A percentile compares a stretch with the other conserved stretches of the same genome.
phyloP scores from a whole-genome alignment of 1,140 invertebrate genomes.

The Zelostemma sp. region DNA sequence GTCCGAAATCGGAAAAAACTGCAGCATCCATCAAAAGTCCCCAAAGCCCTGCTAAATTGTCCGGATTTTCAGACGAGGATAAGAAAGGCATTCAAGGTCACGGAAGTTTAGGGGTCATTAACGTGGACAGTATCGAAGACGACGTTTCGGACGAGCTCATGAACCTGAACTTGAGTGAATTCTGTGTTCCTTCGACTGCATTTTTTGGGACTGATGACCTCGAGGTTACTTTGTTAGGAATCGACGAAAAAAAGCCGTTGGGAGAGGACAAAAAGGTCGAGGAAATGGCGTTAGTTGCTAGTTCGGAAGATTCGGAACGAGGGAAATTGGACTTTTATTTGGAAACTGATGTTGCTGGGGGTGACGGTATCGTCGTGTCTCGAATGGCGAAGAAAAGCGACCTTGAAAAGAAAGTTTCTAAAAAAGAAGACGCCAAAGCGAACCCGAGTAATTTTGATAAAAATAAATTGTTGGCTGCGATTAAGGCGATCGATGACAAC shows the following conservation, averaged over 20 bases:
- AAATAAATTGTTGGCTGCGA: constrained; percentile 74
- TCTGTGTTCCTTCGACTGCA: too few species aligned
- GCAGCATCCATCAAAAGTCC: too few species aligned
- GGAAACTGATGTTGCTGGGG: constrained; percentile 6
- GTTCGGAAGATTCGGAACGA: not conserved
- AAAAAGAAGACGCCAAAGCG: constrained; percentile 11
- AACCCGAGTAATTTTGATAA: constrained; percentile 66
- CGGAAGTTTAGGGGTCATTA: not conserved
- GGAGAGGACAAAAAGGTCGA: not conserved
- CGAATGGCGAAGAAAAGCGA: constrained; percentile 6
- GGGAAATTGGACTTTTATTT: constrained; percentile 4
- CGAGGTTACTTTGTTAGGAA: too few species aligned
- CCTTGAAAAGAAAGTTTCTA: constrained; percentile 8
- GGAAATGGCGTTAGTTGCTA: not conserved
- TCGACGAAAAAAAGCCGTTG: not conserved
- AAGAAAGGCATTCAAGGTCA: not conserved
- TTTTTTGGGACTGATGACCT: too few species aligned
- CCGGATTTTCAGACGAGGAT: not conserved
- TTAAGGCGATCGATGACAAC: constrained; percentile 76
- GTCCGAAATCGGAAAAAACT: too few species aligned
- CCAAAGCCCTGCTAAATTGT: too few species aligned
- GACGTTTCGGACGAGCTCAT: not conserved
- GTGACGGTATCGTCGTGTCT: not conserved
- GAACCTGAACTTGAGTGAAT: not conserved
- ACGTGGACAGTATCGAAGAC: not conserved